phyloP scores from a whole-genome alignment of 2,888 invertebrate genomes.

The Villa cingulata region DNA sequence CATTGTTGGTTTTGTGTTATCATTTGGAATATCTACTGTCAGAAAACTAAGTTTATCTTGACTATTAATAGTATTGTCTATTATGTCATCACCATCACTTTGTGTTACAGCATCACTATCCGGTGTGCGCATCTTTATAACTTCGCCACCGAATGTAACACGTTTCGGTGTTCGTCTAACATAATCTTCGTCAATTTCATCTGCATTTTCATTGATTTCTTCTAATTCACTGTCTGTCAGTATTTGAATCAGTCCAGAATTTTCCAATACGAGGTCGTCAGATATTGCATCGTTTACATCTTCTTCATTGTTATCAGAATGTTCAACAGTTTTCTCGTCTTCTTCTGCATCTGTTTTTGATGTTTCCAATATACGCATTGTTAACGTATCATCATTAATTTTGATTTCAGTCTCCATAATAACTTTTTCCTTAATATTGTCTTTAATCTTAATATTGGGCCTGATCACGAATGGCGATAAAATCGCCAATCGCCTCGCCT shows the following conservation, averaged over 20 bases:
- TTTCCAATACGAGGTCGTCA: conserved; percentile 15
- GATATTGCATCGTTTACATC: conserved; percentile 26
- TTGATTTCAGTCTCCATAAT: conserved; percentile 74
- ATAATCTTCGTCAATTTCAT: conserved; percentile 13
- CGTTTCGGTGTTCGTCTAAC: conserved; percentile 50
- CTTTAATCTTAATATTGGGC: too few species aligned
- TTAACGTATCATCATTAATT: conserved; percentile 65
- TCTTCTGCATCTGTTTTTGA: conserved; percentile 3
- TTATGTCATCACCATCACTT: conserved; percentile 40
- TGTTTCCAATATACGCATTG: conserved; percentile 64
- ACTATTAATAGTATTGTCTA: conserved; percentile 5
- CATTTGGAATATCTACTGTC: conserved; percentile 30
- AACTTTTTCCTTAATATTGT: conserved; percentile 43
- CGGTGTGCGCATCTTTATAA: conserved; percentile 71
- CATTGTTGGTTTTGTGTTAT: conserved; percentile 29
- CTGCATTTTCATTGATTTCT: conserved; percentile 29
- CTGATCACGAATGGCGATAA: too few species aligned
- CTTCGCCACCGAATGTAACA: conserved; percentile 76
- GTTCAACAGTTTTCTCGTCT: not conserved
- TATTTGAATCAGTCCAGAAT: conserved; percentile 42
- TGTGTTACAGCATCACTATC: conserved; percentile 60
- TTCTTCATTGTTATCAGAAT: conserved; percentile 7
- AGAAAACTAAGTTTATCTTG: conserved; percentile 20
- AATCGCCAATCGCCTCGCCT: too few species aligned
- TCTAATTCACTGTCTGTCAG: conserved; percentile 48